Conservation (phyloP, 2,797 vertebrate genomes). For the Phoxinus dragarum region DNA sequence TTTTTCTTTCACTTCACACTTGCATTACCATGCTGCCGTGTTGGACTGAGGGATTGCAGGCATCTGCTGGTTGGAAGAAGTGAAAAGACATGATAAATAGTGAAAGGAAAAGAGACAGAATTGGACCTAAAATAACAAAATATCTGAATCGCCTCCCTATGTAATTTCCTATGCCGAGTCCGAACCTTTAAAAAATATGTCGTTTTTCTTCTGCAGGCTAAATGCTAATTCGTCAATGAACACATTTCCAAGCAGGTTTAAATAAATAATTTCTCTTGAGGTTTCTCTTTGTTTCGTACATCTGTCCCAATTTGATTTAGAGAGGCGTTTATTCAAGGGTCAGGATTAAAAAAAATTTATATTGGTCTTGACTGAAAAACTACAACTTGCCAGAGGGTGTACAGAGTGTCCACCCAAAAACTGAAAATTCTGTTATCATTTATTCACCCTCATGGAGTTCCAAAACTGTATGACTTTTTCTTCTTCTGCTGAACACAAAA, state of each 20-base stretch:
- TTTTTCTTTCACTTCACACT: slow-evolving; percentile 36
- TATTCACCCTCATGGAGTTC: too few species aligned
- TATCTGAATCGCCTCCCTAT: slow-evolving; percentile 3
- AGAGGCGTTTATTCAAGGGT: not conserved
- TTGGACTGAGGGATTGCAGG: slow-evolving; percentile 25
- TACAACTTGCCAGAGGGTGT: not conserved
- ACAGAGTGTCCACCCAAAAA: too few species aligned
- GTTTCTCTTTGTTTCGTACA: slow-evolving; percentile 5
- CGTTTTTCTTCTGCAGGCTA: not conserved
- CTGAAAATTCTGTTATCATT: too few species aligned
- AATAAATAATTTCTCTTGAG: slow-evolving; percentile 21
- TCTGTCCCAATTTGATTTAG: not conserved
- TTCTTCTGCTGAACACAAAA: too few species aligned
- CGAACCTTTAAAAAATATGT: not conserved
- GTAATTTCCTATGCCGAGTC: slow-evolving; percentile 9
- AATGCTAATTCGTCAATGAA: slow-evolving; percentile 21
- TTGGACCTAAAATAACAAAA: slow-evolving; percentile 26
- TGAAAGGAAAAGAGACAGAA: slow-evolving; percentile 8
- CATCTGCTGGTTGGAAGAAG: slow-evolving; percentile 1
- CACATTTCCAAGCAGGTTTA: slow-evolving; percentile 29
- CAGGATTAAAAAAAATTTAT: not conserved
- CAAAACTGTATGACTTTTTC: too few species aligned
- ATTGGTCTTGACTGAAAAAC: not conserved
- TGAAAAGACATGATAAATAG: slow-evolving; percentile 37
- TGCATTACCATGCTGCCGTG: not conserved